These are phyloP conservation scores for Arnoldichthys spilopterus DNA, from an alignment of 2,797 vertebrate species.

Conservation along the genomic window DNA sequence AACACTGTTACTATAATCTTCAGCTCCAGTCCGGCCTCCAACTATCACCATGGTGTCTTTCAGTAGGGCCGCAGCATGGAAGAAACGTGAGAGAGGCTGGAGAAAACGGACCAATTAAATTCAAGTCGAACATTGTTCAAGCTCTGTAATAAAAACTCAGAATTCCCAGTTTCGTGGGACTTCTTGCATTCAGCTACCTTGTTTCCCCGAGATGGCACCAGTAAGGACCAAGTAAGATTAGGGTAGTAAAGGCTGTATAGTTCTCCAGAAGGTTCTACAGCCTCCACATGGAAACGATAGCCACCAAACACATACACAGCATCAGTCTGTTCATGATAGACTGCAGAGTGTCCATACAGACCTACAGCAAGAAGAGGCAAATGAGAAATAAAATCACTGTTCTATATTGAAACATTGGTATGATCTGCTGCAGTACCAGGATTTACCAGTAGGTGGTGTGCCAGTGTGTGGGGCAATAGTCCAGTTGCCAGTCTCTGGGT, in stretches of 20 bases:
- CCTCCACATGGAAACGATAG: slow-evolving; percentile 90
- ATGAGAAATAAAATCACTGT: not conserved
- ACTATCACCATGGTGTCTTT: slow-evolving; percentile 93
- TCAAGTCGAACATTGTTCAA: not conserved
- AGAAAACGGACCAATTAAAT: slow-evolving; percentile 5
- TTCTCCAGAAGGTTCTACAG: slow-evolving; percentile 88
- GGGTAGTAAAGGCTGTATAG: slow-evolving; percentile 92
- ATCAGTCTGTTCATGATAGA: slow-evolving; percentile 91
- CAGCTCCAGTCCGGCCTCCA: slow-evolving; percentile 84
- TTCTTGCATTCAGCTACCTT: slow-evolving; percentile 78
- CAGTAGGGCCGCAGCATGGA: slow-evolving; percentile 86
- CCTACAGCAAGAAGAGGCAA: slow-evolving; percentile 67
- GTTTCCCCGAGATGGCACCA: slow-evolving; percentile 88
- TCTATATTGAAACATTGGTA: not conserved
- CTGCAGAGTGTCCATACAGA: slow-evolving; percentile 90
- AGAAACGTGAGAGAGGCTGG: slow-evolving; percentile 88
- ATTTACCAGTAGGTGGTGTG: slow-evolving; percentile 83
- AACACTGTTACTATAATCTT: slow-evolving; percentile 87
- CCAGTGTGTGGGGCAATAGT: slow-evolving; percentile 81
- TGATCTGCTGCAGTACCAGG: not conserved
- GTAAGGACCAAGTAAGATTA: slow-evolving; percentile 90
- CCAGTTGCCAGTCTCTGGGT: slow-evolving; percentile 83
- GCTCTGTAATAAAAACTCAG: not conserved
- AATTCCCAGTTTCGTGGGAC: not conserved
- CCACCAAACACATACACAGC: slow-evolving; percentile 92